Evolutionary conservation across 2,888 invertebrate species (phyloP), one percentile per base, ranked within the genome.

Genomic region (Temnothorax rugatulus): DNA sequence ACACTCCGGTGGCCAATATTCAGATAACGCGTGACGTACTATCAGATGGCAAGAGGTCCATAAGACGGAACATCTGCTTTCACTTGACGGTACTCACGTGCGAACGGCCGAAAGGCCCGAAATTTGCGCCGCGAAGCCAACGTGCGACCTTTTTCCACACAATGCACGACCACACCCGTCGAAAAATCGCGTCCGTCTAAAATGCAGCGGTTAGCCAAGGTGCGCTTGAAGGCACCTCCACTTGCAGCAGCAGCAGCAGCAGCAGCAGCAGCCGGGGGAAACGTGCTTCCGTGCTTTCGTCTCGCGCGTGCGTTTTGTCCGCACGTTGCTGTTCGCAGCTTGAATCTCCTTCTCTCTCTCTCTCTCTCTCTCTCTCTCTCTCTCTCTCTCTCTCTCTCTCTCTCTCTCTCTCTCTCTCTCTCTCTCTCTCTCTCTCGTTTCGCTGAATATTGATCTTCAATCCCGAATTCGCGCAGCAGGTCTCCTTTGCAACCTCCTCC

Each of bases 371-470:
- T 50, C 59, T 50, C 71, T 47, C 69, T 47, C 79, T 54, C 52
- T 64, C 76, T 66, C 76, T 47, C 44, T 59, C 34, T 0, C 7
- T 50, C 59, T 47, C 71, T 47, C 69, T 59, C 79, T 54, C 52
- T 76, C 76, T 66, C 76, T 21, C 29, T 66, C 44, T 59, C 34
- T 7, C 7, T 50, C 59, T 47, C 71, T 47, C 57, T 59, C 79
- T 59, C 79, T 76, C 76, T 66, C 76, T 21, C 69, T 79, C 69
- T 25, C 87, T 90, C 85, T 88, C 85, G 88, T 84, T 75, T 84
- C 84, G 84, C 77, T 84, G 90, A 89, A 92, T 91, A 92, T 92
- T 92, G 92, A 92, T 92, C 91, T 92, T 92, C 89, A 92, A 92
- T 92, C 89, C 84, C 84, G 85, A 87, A 89, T 85, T 61, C 74